Percentiles rank a stretch among this genome's conserved stretches.
phyloP scores from a whole-genome alignment of 2,113 vertebrate genomes.

The Chlamydotis undulata region DNA sequence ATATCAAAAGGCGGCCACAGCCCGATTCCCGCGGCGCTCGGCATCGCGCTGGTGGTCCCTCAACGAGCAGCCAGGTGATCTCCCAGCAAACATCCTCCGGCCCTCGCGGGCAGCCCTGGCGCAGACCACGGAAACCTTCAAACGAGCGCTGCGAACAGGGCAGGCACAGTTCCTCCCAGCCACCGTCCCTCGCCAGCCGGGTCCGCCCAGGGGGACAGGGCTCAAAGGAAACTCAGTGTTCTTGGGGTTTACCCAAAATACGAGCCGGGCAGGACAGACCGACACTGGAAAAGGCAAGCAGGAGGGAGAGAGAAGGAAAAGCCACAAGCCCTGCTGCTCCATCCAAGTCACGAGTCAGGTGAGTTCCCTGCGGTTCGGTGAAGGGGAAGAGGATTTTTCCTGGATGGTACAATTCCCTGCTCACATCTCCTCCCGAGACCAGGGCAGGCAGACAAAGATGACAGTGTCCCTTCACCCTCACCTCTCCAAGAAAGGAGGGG shows the following conservation, averaged over 20 bases:
- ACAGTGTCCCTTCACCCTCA: not conserved
- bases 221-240: constrained; percentile 56
- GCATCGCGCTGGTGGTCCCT: constrained; percentile 65
- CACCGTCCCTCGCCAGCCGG: not conserved
- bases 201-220: constrained; percentile 26
- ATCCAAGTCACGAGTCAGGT: not conserved
- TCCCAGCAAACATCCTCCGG: constrained; percentile 17
- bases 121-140: constrained; percentile 71
- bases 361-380: not conserved
- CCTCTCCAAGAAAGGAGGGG: not conserved
- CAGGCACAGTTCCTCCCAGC: not conserved
- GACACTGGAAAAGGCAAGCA: not conserved
- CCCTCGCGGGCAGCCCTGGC: not conserved
- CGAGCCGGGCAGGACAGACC: not conserved
- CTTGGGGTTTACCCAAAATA: not conserved
- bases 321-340: not conserved
- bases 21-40: not conserved
- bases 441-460: not conserved
- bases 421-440: not conserved
- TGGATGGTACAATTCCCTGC: not conserved
- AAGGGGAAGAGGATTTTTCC: constrained; percentile 15
- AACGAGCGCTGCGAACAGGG: constrained; percentile 42
- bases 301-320: not conserved
- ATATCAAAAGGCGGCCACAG: constrained; percentile 33
- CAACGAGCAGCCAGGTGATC: not conserved